Evolutionary conservation across 2,113 vertebrate species (phyloP), one percentile per base, ranked within the genome.

Genomic region (Channa argus): DNA sequence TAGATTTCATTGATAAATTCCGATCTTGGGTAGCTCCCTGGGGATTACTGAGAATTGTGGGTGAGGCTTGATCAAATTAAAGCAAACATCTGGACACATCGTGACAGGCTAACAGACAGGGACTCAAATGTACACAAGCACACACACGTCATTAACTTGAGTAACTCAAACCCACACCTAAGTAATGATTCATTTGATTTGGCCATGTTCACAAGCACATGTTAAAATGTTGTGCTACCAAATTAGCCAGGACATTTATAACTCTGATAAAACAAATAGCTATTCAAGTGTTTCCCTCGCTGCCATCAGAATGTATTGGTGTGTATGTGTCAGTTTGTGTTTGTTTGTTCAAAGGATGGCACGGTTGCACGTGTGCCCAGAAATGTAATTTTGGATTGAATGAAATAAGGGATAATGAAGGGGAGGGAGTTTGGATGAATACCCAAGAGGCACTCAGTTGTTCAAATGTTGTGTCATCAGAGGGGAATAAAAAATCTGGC

Each of bases 401-500:
- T 77, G 37, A 70, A 77, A 71, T 24, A 51, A 73, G 77, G 13
- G 70, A 50, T 38, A 69, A 65, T 65, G 49, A 70, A 41, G 58
- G 58, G 51, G 74, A 64, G 71, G 55, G 70, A 64, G 67, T 59
- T 72, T 76, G 84, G 84, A 78, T 58, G 61, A 82, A 54, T 54
- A 56, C 80, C 61, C 60, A 69, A 82, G 76, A 78, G 79, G 67
- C 73, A 77, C 76, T 86, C 78, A 39, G 71, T 65, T 38, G 11
- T 75, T 80, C 44, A 74, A 83, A 76, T 85, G 80, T 72, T 81
- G 70, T 78, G 63, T 83, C 85, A 81, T 66, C 71, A 53, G 14
- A 2, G 24, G 59, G 52, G 64, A 86, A 39, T 63, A 52, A 83
- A 88, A 85, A 84, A 90, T 84, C 71, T 88, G 82, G 82, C 75